Evolutionary conservation across 2,797 vertebrate species (phyloP).

Genomic region (Paratrypauchen microcephalus): DNA sequence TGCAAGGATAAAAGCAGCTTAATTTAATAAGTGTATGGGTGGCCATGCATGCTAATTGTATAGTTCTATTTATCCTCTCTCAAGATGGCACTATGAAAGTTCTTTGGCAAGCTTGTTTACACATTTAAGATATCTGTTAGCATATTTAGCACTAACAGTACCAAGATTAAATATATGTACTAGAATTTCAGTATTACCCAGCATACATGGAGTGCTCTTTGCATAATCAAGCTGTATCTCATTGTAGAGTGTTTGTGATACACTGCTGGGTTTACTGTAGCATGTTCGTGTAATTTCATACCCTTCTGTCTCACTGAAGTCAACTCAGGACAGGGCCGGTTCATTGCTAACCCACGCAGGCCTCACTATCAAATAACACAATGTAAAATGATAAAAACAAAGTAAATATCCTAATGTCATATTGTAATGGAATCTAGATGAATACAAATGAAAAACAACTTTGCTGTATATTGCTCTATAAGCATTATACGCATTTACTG

Average conservation of each 20-base stretch:
- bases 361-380: not conserved
- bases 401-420: not conserved
- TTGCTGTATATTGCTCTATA: not conserved
- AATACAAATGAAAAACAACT: not conserved
- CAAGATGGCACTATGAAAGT: no score
- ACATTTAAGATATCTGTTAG: no score
- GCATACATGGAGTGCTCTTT: not conserved
- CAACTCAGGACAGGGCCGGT: slow-evolving; percentile 1
- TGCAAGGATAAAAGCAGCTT: no score
- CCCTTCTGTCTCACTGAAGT: not conserved
- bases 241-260: not conserved
- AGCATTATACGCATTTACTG: not conserved
- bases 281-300: slow-evolving; percentile 4
- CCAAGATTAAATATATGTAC: not conserved
- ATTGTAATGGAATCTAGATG: not conserved
- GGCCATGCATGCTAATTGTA: no score
- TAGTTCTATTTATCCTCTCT: no score
- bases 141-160: not conserved
- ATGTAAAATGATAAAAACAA: no score
- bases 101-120: not conserved
- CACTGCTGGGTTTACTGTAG: not conserved
- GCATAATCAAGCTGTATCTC: not conserved
- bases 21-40: no score
- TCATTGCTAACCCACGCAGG: not conserved
- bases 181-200: not conserved